These are phyloP conservation scores for Drosophila ogumai DNA, from an alignment of 1,140 invertebrate genomes.

Conservation along the genomic window DNA sequence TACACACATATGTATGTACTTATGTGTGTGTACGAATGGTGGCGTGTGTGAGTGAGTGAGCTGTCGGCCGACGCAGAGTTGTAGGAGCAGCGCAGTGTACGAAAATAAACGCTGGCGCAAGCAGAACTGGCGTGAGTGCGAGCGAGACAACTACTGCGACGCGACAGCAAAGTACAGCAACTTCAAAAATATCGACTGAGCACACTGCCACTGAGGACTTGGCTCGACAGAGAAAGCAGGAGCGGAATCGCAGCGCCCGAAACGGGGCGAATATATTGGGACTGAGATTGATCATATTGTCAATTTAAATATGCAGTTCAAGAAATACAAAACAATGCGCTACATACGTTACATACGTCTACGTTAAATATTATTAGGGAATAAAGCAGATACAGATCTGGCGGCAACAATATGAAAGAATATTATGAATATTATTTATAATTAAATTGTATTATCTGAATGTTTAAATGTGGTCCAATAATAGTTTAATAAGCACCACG, in stretches of 20 bases:
- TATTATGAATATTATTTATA: too few species aligned
- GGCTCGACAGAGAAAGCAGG: conserved; percentile 46
- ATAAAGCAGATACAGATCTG: too few species aligned
- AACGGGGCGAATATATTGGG: neutral
- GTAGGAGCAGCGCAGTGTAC: conserved; percentile 66
- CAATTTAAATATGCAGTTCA: too few species aligned
- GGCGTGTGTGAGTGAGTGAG: conserved; percentile 33
- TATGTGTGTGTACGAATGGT: conserved; percentile 17
- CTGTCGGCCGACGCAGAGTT: conserved; percentile 49
- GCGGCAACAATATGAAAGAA: too few species aligned
- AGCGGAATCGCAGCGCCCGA: conserved; percentile 38
- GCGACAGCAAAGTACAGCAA: conserved; percentile 81
- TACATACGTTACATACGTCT: too few species aligned
- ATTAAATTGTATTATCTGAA: too few species aligned
- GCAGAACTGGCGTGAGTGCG: conserved; percentile 50
- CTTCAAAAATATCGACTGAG: conserved; percentile 81
- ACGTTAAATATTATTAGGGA: too few species aligned
- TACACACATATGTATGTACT: neutral
- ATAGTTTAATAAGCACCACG: too few species aligned
- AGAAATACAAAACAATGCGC: too few species aligned
- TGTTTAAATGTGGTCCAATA: too few species aligned
- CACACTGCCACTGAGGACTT: conserved; percentile 46
- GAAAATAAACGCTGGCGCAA: conserved; percentile 75
- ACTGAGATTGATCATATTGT: too few species aligned
- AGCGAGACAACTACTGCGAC: conserved; percentile 79